These are phyloP conservation scores for Crossocerus cetratus DNA, from an alignment of 2,888 invertebrate genomes.

Conservation along the genomic window DNA sequence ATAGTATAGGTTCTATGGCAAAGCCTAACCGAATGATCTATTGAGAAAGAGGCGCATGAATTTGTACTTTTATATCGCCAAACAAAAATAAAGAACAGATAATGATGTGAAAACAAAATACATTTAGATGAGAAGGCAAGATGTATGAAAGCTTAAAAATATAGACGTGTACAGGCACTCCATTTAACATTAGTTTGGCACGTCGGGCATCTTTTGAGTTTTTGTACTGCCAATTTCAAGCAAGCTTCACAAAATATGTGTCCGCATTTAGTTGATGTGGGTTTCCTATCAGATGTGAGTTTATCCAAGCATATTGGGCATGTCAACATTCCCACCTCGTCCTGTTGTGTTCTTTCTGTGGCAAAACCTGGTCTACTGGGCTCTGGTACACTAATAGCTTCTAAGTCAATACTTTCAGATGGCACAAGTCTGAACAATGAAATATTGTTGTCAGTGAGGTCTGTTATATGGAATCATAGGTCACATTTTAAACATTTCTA, in stretches of 20 bases:
- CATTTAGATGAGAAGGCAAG: background rate
- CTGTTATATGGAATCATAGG: too few species aligned
- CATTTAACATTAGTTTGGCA: constrained; percentile 54
- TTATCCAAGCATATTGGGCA: constrained; percentile 68
- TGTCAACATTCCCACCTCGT: constrained; percentile 28
- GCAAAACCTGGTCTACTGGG: background rate
- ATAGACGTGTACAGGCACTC: constrained; percentile 61
- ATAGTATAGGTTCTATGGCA: too few species aligned
- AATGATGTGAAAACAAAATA: background rate
- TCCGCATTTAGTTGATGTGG: constrained; percentile 66
- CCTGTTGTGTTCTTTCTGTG: constrained; percentile 35
- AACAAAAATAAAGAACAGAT: background rate
- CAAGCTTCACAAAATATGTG: constrained; percentile 66
- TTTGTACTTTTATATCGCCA: background rate
- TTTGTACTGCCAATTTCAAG: constrained; percentile 44
- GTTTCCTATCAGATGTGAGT: constrained; percentile 52
- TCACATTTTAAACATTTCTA: too few species aligned
- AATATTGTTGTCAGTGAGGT: too few species aligned
- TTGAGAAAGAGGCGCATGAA: background rate
- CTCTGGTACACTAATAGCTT: constrained; percentile 21
- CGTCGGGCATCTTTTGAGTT: constrained; percentile 62
- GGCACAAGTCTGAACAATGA: background rate
- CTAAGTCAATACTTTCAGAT: constrained; percentile 37
- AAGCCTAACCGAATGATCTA: too few species aligned
- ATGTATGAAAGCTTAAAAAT: constrained; percentile 47